Evolutionary conservation across 2,888 invertebrate genomes (phyloP).

Genomic region (Oscheius sp.): DNA sequence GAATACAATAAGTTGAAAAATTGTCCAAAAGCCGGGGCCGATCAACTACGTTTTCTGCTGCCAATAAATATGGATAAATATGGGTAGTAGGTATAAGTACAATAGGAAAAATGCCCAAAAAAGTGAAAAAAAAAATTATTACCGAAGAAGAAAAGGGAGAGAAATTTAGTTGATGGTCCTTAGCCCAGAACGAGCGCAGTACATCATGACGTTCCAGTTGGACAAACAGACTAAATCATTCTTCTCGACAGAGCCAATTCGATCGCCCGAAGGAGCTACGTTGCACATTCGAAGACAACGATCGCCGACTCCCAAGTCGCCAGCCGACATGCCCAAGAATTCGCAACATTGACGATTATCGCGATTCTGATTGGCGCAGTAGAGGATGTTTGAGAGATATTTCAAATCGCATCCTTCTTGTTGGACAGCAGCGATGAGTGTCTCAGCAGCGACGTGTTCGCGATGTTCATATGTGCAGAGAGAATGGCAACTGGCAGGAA

Average conservation of each 20-base stretch:
- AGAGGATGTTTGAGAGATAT: constrained; percentile 59
- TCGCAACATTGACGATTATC: constrained; percentile 68
- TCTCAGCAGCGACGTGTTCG: constrained; percentile 65
- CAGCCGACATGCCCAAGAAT: constrained; percentile 59
- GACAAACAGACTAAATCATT: constrained; percentile 64
- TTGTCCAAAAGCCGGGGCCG: not conserved
- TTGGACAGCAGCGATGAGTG: constrained; percentile 61
- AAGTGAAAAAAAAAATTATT: not conserved
- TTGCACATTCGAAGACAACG: constrained; percentile 67
- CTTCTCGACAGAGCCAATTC: constrained; percentile 59
- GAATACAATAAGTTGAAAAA: not conserved
- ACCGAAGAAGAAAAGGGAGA: not conserved
- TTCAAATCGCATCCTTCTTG: constrained; percentile 54
- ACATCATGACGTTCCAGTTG: constrained; percentile 69
- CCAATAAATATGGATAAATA: not conserved
- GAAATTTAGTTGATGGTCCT: constrained; percentile 59
- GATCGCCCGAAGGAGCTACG: constrained; percentile 55
- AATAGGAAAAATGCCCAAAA: constrained; percentile 26
- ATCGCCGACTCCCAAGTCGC: constrained; percentile 64
- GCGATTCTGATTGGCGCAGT: constrained; percentile 68
- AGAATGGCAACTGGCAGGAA: constrained; percentile 65
- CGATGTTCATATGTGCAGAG: constrained; percentile 68
- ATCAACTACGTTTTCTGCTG: constrained; percentile 15
- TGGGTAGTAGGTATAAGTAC: no score
- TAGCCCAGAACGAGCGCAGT: constrained; percentile 65